These are phyloP conservation scores for Torymus auratus DNA, from an alignment of 2,888 invertebrate species.

Conservation along the genomic window DNA sequence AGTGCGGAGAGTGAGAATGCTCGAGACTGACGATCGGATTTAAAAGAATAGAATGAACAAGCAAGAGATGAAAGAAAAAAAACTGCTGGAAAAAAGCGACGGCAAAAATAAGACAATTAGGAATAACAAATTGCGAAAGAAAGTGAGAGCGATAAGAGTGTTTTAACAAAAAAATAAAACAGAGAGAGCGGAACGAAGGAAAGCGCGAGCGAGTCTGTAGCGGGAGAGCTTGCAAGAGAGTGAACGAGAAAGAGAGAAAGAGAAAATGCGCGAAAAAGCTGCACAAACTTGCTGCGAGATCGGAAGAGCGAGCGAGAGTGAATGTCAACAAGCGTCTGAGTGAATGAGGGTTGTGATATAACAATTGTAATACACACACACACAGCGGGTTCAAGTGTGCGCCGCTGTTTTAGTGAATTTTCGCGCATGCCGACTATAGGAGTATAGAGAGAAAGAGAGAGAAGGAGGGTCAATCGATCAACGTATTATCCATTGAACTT, in stretches of 20 bases:
- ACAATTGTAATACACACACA: slow-evolving; percentile 13
- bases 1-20: slow-evolving; percentile 67
- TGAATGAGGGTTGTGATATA: slow-evolving; percentile 25
- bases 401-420: slow-evolving; percentile 4
- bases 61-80: slow-evolving; percentile 41
- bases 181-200: slow-evolving; percentile 34
- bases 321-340: slow-evolving; percentile 13
- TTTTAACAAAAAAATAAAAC: slow-evolving; percentile 31
- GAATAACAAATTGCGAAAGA: slow-evolving; percentile 48
- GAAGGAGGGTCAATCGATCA: too few species aligned
- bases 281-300: too few species aligned
- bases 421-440: neutral
- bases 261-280: neutral
- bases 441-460: neutral
- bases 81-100: slow-evolving; percentile 30
- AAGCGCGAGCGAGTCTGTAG: slow-evolving; percentile 24
- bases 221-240: slow-evolving; percentile 14
- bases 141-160: slow-evolving; percentile 54
- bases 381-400: slow-evolving; percentile 3
- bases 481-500: too few species aligned
- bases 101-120: slow-evolving; percentile 34
- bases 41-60: slow-evolving; percentile 24
- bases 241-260: neutral
- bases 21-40: slow-evolving; percentile 57
- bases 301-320: neutral